Evolutionary conservation across 2,113 vertebrate species (phyloP), one percentile per base, ranked within the genome.

Genomic region (Hypanus sabinus): DNA sequence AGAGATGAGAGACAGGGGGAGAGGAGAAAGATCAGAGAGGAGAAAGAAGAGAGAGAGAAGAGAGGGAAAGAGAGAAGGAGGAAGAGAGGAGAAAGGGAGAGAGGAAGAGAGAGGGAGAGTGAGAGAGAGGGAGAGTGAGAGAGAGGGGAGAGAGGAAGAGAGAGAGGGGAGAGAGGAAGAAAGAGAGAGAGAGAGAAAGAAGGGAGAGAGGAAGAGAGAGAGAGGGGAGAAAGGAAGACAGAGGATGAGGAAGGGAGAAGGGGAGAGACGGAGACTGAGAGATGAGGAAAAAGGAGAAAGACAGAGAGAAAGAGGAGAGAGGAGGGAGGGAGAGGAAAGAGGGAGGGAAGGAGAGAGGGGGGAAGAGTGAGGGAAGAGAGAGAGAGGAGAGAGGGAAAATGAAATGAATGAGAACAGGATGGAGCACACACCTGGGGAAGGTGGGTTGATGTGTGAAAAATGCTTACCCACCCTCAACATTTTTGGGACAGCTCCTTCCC

Each of bases 61-160:
- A 76, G 83, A 94, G 95, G 94, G 94, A 76, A 94, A 95, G 94
- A 94, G 75, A 27, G 94, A 94, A 94, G 94, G 95, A 94, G 94
- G 95, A 75, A 94, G 36, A 27, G 85, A 36, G 33, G 36, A 22
- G 8, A 4, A 24, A 62, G 81, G 27, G 7, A 3, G 9, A 30
- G 24, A 85, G 1, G 95, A 95, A 76, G 24, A 5, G 60, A 55
- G 55, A 71, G 7, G n/a, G 24, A 20, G n/a, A 14, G n/a, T n/a
- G 57, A 57, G 8, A 55, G 3, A n/a, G 36, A 46, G 1, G 27
- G 10, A 65, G 2, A 94, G 24, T 1, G 16, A 3, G n/a, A 80
- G 27, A 68, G 16, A n/a, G 20, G 70, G 27, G 9, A 24, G 18
- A 24, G 18, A 33, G 33, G 20, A 22, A 55, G 24, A n/a, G 12